These are phyloP conservation scores for Podarcis raffonei DNA, from an alignment of 2,113 vertebrate genomes.

Conservation along the genomic window DNA sequence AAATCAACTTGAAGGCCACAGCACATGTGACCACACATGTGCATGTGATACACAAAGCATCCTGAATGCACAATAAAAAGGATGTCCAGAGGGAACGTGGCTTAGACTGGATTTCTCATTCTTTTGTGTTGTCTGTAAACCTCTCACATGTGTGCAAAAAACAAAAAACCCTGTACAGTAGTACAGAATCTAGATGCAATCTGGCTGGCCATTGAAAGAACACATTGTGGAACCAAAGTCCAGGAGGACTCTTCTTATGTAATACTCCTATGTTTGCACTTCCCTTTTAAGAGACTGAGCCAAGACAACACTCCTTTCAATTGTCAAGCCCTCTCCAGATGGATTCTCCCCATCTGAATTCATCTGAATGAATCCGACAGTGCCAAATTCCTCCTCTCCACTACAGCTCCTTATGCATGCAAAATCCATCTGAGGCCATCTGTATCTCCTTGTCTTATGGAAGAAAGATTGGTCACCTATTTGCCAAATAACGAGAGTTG, in stretches of 20 bases:
- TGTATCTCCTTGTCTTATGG: not conserved
- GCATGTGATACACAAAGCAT: too few species aligned
- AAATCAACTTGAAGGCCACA: too few species aligned
- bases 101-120: not conserved
- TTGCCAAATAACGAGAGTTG: not conserved
- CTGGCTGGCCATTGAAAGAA: not conserved
- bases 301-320: not conserved
- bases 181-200: not conserved
- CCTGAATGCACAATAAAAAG: too few species aligned
- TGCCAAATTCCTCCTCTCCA: not conserved
- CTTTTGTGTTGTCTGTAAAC: not conserved
- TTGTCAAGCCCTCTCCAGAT: not conserved
- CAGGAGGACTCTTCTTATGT: not conserved
- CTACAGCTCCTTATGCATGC: rapidly evolving
- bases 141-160: not conserved
- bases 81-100: too few species aligned
- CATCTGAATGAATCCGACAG: not conserved
- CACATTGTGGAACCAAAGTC: too few species aligned
- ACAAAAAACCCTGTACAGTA: not conserved
- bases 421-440: not conserved
- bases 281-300: not conserved
- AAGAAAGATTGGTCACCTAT: not conserved
- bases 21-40: too few species aligned
- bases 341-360: not conserved
- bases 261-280: not conserved